phyloP scores from a whole-genome alignment of 2,888 invertebrate species.

The Athalia circularis region DNA sequence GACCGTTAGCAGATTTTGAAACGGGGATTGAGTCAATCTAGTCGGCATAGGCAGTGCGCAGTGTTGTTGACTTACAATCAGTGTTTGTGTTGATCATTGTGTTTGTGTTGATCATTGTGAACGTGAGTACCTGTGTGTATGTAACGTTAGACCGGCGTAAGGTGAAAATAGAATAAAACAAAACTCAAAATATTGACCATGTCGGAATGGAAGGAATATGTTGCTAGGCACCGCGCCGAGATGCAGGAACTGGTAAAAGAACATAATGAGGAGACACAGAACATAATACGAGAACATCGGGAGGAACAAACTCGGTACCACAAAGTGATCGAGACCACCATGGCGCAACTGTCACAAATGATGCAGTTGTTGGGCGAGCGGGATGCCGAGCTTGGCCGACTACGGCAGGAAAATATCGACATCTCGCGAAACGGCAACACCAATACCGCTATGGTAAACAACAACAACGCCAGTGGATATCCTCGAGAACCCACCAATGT shows the following conservation, averaged over 20 bases:
- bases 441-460: background rate
- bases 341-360: conserved; percentile 5
- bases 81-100: too few relatives aligned
- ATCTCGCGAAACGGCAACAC: background rate
- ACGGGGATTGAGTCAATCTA: too few relatives aligned
- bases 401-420: background rate
- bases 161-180: background rate
- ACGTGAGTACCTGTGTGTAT: too few relatives aligned
- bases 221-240: background rate
- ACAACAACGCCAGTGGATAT: background rate
- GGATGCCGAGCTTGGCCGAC: background rate
- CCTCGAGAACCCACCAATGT: background rate
- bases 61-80: too few relatives aligned
- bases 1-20: too few relatives aligned
- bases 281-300: background rate
- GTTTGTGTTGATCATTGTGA: too few relatives aligned
- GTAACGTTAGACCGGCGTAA: too few relatives aligned
- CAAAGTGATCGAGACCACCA: background rate
- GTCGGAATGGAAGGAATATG: background rate
- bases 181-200: background rate
- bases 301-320: conserved; percentile 2
- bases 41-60: too few relatives aligned
- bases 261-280: background rate
- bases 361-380: background rate
- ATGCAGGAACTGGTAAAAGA: background rate